These are phyloP conservation scores for Callyntrura sp. DNA, from an alignment of 2,888 invertebrate species.

Conservation along the genomic window DNA sequence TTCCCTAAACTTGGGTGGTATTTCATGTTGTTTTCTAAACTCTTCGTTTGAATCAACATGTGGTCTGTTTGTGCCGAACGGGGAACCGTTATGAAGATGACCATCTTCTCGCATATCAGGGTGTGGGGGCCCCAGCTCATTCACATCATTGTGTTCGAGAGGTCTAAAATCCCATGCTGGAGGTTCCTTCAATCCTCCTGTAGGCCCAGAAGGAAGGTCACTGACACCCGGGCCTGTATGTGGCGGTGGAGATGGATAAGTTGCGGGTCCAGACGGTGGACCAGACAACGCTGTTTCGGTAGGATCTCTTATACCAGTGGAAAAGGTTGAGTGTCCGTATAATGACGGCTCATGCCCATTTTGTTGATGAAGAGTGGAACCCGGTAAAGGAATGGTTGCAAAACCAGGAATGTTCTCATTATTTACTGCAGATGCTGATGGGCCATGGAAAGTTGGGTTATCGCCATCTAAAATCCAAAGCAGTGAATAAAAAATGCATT, in stretches of 20 bases:
- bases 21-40: conserved; percentile 16
- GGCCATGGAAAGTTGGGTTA: conserved; percentile 14
- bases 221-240: background rate
- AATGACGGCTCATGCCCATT: background rate
- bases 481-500: background rate
- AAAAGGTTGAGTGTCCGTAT: conserved; percentile 49
- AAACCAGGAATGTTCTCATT: conserved; percentile 47
- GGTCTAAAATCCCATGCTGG: conserved; percentile 37
- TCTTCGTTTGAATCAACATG: conserved; percentile 42
- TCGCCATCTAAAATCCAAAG: conserved; percentile 40
- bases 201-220: background rate
- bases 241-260: conserved; percentile 40
- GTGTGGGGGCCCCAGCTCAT: conserved; percentile 8
- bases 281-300: background rate
- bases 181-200: conserved; percentile 26
- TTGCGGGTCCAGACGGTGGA: conserved; percentile 23
- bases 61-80: background rate
- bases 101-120: background rate
- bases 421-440: conserved; percentile 3
- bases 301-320: conserved; percentile 15
- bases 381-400: conserved; percentile 52
- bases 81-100: background rate
- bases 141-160: conserved; percentile 62
- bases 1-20: background rate
- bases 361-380: background rate